These are phyloP conservation scores for Nineta flava DNA, from an alignment of 2,888 invertebrate genomes.

Conservation along the genomic window DNA sequence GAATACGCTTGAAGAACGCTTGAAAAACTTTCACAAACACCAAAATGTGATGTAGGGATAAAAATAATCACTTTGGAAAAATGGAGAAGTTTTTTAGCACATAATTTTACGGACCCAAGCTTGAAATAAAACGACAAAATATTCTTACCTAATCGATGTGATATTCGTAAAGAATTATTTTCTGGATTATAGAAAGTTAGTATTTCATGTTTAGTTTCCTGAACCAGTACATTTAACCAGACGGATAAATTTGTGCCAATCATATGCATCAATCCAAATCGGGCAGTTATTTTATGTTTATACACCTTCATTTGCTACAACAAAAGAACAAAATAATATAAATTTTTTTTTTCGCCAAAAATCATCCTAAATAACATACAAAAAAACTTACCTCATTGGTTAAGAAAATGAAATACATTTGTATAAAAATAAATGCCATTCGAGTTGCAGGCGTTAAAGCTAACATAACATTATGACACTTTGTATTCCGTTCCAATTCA, in stretches of 20 bases:
- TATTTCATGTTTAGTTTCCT: constrained; percentile 92
- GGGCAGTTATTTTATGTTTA: constrained; percentile 72
- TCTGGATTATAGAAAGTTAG: constrained; percentile 81
- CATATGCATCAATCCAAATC: constrained; percentile 98
- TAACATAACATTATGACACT: constrained; percentile 80
- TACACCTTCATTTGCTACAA: constrained; percentile 77
- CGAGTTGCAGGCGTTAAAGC: constrained; percentile 82
- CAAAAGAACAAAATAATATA: constrained; percentile 9
- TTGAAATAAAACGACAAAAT: constrained; percentile 9
- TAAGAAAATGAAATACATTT: constrained; percentile 96
- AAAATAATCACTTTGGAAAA: too few relatives aligned
- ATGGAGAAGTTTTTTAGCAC: background rate
- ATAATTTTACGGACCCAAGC: background rate
- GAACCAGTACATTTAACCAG: constrained; percentile 87
- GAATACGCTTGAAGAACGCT: too few relatives aligned
- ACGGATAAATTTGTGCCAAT: constrained; percentile 95
- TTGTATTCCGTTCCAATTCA: constrained; percentile 76
- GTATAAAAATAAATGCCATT: constrained; percentile 92
- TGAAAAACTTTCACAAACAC: too few relatives aligned
- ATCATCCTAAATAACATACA: background rate
- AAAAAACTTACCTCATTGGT: constrained; percentile 78
- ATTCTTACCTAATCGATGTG: constrained; percentile 54
- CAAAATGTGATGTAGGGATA: too few relatives aligned
- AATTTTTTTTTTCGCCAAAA: background rate
- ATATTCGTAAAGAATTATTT: constrained; percentile 64